Evolutionary conservation across 2,888 invertebrate genomes (phyloP).

Genomic region (Alsophila aescularia): DNA sequence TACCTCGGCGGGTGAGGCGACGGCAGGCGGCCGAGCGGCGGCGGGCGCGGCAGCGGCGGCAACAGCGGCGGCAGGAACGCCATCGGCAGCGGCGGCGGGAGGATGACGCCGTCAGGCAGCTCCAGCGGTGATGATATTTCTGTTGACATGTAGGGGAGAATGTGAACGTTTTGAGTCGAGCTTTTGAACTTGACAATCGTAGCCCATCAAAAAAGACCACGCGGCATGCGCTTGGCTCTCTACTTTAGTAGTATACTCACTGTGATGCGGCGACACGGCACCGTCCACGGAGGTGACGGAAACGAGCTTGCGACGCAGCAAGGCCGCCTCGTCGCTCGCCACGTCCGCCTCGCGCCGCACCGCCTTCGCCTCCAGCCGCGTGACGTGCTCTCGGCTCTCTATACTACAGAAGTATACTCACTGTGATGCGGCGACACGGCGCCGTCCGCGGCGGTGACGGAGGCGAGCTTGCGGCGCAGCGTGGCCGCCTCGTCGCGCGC

Average conservation of each 20-base stretch:
- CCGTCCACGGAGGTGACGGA: slow-evolving; percentile 53
- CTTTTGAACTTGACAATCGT: too few relatives aligned
- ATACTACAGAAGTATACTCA: slow-evolving; percentile 64
- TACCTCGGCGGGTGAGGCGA: slow-evolving; percentile 84
- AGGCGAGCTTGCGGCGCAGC: slow-evolving; percentile 64
- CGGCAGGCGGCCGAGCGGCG: slow-evolving; percentile 83
- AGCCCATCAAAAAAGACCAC: too few relatives aligned
- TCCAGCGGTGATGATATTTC: slow-evolving; percentile 84
- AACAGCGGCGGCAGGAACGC: slow-evolving; percentile 83
- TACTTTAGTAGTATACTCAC: slow-evolving; percentile 43
- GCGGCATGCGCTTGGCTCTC: too few relatives aligned
- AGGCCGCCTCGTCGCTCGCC: slow-evolving; percentile 72
- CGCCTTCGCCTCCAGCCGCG: slow-evolving; percentile 91
- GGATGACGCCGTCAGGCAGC: slow-evolving; percentile 53
- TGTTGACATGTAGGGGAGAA: not conserved
- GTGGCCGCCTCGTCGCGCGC: slow-evolving; percentile 73
- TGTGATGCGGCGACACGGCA: slow-evolving; percentile 63
- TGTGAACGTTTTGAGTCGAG: too few relatives aligned
- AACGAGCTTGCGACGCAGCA: slow-evolving; percentile 66
- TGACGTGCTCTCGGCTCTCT: too few relatives aligned
- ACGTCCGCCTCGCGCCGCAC: slow-evolving; percentile 87
- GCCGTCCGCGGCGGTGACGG: slow-evolving; percentile 53
- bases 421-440: slow-evolving; percentile 64
- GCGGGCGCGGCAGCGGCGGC: slow-evolving; percentile 86
- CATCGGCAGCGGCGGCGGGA: slow-evolving; percentile 83